Conservation (phyloP, 2,888 invertebrate genomes). For the Cryptophagus acutangulus region DNA sequence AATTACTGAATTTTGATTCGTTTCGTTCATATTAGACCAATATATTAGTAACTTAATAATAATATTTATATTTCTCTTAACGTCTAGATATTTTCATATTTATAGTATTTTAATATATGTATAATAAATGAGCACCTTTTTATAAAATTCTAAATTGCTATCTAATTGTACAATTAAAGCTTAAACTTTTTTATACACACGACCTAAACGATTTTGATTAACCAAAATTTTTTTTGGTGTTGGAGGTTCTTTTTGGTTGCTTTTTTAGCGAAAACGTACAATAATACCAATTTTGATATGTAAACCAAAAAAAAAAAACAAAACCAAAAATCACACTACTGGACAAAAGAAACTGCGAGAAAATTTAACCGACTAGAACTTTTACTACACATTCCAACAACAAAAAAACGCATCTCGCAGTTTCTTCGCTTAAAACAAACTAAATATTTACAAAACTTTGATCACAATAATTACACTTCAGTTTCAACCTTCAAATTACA, state of each 20-base stretch:
- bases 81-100: too few relatives aligned
- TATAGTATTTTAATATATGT: conserved; percentile 3
- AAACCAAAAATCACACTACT: neutral
- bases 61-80: too few relatives aligned
- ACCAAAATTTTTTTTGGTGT: conserved; percentile 31
- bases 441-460: conserved; percentile 16
- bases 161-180: conserved; percentile 36
- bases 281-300: conserved; percentile 33
- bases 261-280: conserved; percentile 27
- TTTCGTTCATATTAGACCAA: neutral
- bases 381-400: too few relatives aligned
- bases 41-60: too few relatives aligned
- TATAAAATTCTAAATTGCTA: conserved; percentile 33
- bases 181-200: conserved; percentile 24
- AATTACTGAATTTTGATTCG: conserved; percentile 12
- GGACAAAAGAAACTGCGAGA: too few relatives aligned
- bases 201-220: conserved; percentile 25
- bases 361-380: too few relatives aligned
- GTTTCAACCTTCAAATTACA: conserved; percentile 37
- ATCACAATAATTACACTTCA: conserved; percentile 32
- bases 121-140: conserved; percentile 38
- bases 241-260: conserved; percentile 33
- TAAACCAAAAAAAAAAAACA: conserved; percentile 22
- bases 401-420: too few relatives aligned
- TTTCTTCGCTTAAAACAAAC: conserved; percentile 13